A percentile compares a stretch with the other conserved stretches of the same genome.
Evolutionary conservation across 2,797 vertebrate genomes (phyloP).

Genomic region (Macropus fuliginosus): DNA sequence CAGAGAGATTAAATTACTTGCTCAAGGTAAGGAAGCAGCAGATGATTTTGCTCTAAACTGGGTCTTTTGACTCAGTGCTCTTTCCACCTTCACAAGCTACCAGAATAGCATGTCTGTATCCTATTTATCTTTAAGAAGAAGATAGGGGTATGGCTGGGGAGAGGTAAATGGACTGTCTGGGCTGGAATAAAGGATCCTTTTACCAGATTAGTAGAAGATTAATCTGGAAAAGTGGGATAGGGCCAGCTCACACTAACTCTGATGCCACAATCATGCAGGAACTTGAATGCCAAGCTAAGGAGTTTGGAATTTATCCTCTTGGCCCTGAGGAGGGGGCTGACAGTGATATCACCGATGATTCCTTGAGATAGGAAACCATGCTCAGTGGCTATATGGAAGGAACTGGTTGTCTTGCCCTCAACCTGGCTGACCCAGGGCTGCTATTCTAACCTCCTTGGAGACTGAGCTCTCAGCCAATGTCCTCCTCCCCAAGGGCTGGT

Average conservation of each 20-base stretch:
- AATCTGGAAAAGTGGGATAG: background rate
- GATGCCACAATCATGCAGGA: background rate
- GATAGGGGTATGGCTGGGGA: background rate
- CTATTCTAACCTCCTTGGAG: background rate
- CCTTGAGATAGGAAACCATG: background rate
- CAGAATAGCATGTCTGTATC: background rate
- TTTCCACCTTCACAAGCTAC: background rate
- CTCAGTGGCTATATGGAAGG: background rate
- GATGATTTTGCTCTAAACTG: background rate
- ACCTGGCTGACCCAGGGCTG: background rate
- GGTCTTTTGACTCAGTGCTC: background rate
- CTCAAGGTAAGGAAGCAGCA: background rate
- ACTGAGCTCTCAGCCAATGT: background rate
- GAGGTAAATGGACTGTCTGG: background rate
- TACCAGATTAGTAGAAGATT: background rate
- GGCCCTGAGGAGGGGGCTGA: background rate
- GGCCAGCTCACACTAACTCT: background rate
- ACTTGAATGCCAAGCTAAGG: background rate
- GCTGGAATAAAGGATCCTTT: background rate
- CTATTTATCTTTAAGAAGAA: background rate
- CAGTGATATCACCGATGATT: background rate
- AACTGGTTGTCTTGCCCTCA: background rate
- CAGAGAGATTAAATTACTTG: background rate
- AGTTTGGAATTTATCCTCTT: background rate
- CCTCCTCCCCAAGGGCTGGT: background rate